Base-by-base conservation (phyloP, 2,888 invertebrate genomes). In the Rhimphoctona megacephalus region DNA sequence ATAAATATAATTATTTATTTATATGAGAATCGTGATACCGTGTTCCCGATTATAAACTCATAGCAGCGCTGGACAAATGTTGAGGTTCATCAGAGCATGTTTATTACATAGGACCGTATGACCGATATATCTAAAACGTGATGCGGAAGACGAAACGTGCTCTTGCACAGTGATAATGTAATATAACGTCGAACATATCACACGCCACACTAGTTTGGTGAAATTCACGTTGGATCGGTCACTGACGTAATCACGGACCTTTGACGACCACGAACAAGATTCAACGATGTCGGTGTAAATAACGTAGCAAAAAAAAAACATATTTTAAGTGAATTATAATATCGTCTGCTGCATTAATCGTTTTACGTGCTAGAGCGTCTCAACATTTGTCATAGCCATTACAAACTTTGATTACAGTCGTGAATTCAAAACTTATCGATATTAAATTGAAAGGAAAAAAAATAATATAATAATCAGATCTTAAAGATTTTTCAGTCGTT, bases 81-180 rank as follows among this genome's bases (percentile, higher is more conserved):
- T 61, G 49, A 64, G 66, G 11, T 22, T 57, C 43, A 64, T 52
- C 49, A 72, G 61, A 61, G 57, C 25, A 80, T 72, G 49, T 49
- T 49, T 61, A 49, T 61, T 19, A 77, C 66, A 22, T 78, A 25
- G 67, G 77, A 39, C 77, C 72, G 83, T 77, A 72, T 83, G 76
- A 39, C 66, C 78, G 86, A 83, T 76, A 79, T 74, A 69, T 80
- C 33, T 78, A 36, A 76, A 81, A 83, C 86, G 83, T 81, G 80
- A 86, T 82, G 86, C 80, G 83, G 83, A 66, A 83, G 57, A 67
- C 39, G 67, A 61, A 83, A 81, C 86, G 86, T 83, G 80, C 76
- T 69, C 72, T 70, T 46, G 81, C 64, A 82, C 81, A 78, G 82
- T 69, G 70, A 83, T 81, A 81, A 73, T 30, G 73, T 54, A 54